Base-by-base conservation (phyloP, 2,113 vertebrate genomes). In the Balaeniceps rex region DNA sequence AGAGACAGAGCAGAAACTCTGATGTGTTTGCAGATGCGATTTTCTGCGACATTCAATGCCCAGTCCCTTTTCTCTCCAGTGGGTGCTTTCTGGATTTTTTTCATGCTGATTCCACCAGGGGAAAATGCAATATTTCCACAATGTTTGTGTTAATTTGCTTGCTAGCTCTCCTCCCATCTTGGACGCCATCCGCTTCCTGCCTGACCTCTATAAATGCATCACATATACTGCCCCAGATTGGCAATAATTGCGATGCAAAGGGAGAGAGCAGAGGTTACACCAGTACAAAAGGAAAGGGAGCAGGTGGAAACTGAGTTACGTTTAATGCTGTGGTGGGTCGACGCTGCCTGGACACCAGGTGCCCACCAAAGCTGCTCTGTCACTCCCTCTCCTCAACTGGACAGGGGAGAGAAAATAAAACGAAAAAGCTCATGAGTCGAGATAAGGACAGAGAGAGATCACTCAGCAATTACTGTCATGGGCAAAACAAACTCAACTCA, bases 141-240 rank as follows among this genome's bases (percentile, higher is more conserved):
- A 22, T 10, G 46, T 33, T 88, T 38, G 18, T 60, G 60, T 33
- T 25, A 8, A 88, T 77, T 69, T 58, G 1, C 6, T n/a, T 34
- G 4, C 24, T 70, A 66, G 6, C 2, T 72, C 21, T 54, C 44
- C 38, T 81, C 15, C 24, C 5, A 13, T 66, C 29, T 13, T 42
- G 17, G 31, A 51, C 55, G 86, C 7, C 14, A 12, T 21, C 3
- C 0, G 1, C 1, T 52, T 65, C 40, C 52, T 12, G 2, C 18
- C 21, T 47, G 51, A 47, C 8, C 16, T 74, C 55, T 74, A 10
- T 5, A 26, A 55, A 6, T 3, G 6, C 9, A 14, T 36, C 31
- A 42, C 19, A 28, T 34, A 28, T 4, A 31, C 33, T 36, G 12
- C 14, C 51, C 33, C 0, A 1, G 49, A 40, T 3, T 18, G 24